A percentile compares a stretch with the other conserved stretches of the same genome.
Conservation (phyloP, 2,113 vertebrate genomes). For the Rhynchopsitta pachyrhyncha region DNA sequence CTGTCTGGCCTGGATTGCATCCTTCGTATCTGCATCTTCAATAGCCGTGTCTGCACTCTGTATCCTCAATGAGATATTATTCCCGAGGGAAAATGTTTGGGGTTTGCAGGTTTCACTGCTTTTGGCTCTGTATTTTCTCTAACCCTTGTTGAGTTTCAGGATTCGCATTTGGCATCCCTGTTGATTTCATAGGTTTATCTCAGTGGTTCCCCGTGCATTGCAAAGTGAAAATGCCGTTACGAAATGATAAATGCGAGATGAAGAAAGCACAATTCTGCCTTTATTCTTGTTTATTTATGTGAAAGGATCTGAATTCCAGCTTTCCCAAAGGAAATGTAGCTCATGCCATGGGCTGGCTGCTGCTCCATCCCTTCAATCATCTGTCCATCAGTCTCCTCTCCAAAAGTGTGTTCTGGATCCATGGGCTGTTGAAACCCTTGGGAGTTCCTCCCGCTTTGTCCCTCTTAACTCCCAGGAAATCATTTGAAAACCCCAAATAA, state of each 20-base stretch:
- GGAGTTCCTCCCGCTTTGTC: background rate
- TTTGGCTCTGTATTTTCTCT: background rate
- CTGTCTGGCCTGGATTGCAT: background rate
- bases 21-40: rapidly evolving
- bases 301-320: background rate
- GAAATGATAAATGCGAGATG: background rate
- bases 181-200: background rate
- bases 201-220: background rate
- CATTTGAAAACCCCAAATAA: background rate
- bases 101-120: background rate
- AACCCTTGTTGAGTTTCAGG: background rate
- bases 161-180: background rate
- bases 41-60: too few relatives aligned
- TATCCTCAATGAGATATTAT: background rate
- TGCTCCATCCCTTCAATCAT: rapidly evolving
- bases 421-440: rapidly evolving
- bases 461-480: background rate
- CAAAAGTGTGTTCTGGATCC: rapidly evolving
- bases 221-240: background rate
- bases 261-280: background rate
- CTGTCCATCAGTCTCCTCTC: rapidly evolving
- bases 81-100: background rate
- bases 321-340: background rate
- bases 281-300: background rate
- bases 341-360: background rate